A percentile compares a stretch with the other conserved stretches of the same genome.
phyloP scores from a whole-genome alignment of 2,888 invertebrate genomes.

The Cetonia aurata region DNA sequence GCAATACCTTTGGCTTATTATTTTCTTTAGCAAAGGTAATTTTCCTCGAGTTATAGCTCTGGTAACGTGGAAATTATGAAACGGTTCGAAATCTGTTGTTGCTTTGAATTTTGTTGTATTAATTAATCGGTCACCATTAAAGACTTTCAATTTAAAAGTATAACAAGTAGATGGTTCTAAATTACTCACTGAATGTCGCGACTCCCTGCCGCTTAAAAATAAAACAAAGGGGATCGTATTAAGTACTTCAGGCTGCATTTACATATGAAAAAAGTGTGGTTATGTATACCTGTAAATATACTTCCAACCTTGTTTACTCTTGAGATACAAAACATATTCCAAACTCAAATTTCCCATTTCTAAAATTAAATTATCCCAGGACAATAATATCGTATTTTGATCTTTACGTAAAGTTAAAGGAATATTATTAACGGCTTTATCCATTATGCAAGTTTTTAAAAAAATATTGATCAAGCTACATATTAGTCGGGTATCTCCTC shows the following conservation, averaged over 20 bases:
- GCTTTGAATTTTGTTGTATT: constrained; percentile 60
- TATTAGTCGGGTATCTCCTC: neutral
- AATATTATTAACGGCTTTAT: constrained; percentile 46
- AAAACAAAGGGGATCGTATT: neutral
- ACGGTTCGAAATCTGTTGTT: constrained; percentile 58
- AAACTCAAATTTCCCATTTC: constrained; percentile 12
- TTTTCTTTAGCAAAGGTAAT: constrained; percentile 60
- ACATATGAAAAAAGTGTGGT: neutral
- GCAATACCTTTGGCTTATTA: constrained; percentile 56
- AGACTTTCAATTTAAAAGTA: constrained; percentile 66
- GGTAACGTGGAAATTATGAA: constrained; percentile 58
- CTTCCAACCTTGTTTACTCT: constrained; percentile 56
- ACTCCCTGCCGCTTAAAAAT: constrained; percentile 67
- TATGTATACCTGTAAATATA: constrained; percentile 56
- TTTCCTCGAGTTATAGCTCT: constrained; percentile 59
- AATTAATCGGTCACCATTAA: constrained; percentile 56
- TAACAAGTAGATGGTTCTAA: constrained; percentile 69
- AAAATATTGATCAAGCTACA: constrained; percentile 50
- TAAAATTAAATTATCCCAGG: constrained; percentile 55
- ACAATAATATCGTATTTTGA: constrained; percentile 48
- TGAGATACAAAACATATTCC: constrained; percentile 53
- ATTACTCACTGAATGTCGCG: constrained; percentile 64
- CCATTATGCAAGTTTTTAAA: constrained; percentile 33
- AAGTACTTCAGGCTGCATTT: neutral
- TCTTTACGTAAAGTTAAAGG: constrained; percentile 50